These are phyloP conservation scores for Asbolus verrucosus DNA, from an alignment of 1,140 invertebrate genomes.

Conservation along the genomic window DNA sequence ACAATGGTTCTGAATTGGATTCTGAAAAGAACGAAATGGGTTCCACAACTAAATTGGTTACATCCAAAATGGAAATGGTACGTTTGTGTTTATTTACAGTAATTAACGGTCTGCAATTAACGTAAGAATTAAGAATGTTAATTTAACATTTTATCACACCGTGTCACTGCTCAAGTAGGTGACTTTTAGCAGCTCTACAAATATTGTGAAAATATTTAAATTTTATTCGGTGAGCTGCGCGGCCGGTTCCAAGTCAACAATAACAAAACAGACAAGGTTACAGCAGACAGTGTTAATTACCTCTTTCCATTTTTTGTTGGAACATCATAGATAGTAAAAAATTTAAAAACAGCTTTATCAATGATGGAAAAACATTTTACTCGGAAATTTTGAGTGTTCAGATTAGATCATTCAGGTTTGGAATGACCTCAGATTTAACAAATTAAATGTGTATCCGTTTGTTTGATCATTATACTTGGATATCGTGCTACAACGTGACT, in stretches of 20 bases:
- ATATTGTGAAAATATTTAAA: slow-evolving; percentile 21
- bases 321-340: neutral
- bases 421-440: neutral
- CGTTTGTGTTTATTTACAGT: slow-evolving; percentile 36
- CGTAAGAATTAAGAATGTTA: slow-evolving; percentile 5
- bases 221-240: neutral
- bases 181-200: neutral
- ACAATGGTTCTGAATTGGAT: slow-evolving; percentile 48
- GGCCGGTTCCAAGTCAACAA: neutral
- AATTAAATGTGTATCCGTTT: no score
- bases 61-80: slow-evolving; percentile 59
- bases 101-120: slow-evolving; percentile 11
- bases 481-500: no score
- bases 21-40: slow-evolving; percentile 57
- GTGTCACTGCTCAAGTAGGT: neutral
- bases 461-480: neutral
- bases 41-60: slow-evolving; percentile 59
- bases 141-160: slow-evolving; percentile 5
- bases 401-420: neutral
- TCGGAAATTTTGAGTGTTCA: neutral
- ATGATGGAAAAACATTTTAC: neutral
- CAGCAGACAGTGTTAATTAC: neutral
- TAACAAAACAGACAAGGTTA: slow-evolving; percentile 2
- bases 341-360: neutral
- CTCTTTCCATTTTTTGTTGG: neutral